Percentiles rank a stretch among this genome's conserved stretches.
Conservation (phyloP, 2,888 invertebrate species). For the Bursaphelenchus okinawaensis region DNA sequence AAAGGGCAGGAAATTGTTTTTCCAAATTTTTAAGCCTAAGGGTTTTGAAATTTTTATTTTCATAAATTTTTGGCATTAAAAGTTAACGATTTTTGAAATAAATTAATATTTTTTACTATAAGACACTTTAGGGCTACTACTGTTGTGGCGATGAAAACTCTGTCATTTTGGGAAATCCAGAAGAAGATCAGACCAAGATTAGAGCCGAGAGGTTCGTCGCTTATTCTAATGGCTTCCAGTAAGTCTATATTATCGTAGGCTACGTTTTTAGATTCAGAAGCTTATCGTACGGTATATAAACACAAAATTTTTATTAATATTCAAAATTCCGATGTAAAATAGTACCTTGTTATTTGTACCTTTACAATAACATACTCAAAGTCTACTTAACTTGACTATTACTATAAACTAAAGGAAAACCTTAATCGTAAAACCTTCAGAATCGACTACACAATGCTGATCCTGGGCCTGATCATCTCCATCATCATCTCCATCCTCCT, state of each 20-base stretch:
- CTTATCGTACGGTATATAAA: too few species aligned
- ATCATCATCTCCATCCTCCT: constrained; percentile 48
- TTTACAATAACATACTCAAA: too few species aligned
- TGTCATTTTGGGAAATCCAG: constrained; percentile 11
- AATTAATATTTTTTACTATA: not conserved
- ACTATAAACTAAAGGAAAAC: not conserved
- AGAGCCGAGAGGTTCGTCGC: constrained; percentile 48
- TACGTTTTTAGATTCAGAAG: too few species aligned
- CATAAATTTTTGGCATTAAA: not conserved
- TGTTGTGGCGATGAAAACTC: constrained; percentile 50
- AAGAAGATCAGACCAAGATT: not conserved
- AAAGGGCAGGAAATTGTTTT: too few species aligned
- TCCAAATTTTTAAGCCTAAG: too few species aligned
- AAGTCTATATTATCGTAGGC: constrained; percentile 22
- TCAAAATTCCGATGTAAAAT: too few species aligned
- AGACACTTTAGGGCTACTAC: constrained; percentile 44
- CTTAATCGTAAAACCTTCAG: constrained; percentile 25
- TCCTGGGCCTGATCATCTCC: constrained; percentile 54
- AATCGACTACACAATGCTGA: constrained; percentile 53
- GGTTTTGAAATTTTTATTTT: too few species aligned
- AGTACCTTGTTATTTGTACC: too few species aligned
- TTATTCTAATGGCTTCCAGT: constrained; percentile 51
- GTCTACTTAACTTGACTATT: not conserved
- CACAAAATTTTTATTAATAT: too few species aligned
- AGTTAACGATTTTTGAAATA: too few species aligned